A percentile compares a stretch with the other conserved stretches of the same genome.
Conservation (phyloP, 2,113 vertebrate genomes). For the Mixornis gularis region DNA sequence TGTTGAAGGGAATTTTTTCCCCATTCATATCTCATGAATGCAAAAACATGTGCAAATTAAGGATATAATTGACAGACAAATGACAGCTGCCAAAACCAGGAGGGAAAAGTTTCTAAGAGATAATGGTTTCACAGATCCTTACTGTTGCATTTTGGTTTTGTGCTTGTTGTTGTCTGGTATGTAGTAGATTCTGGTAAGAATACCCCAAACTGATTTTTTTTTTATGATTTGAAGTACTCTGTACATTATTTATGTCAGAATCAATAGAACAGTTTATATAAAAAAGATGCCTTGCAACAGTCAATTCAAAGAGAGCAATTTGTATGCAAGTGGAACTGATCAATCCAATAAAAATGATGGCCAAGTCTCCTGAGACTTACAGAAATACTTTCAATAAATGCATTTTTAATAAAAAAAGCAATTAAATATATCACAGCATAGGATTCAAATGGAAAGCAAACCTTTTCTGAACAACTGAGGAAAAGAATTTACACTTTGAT, state of each 20-base stretch:
- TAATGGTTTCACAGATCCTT: background rate
- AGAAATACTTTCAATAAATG: background rate
- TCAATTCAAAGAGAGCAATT: constrained; percentile 2
- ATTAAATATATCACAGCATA: background rate
- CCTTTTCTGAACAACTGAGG: background rate
- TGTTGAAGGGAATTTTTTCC: background rate
- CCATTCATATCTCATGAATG: background rate
- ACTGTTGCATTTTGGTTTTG: background rate
- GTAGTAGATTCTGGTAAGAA: background rate
- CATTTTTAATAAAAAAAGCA: background rate
- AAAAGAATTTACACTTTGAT: background rate
- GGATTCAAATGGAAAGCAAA: background rate
- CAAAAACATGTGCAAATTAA: background rate
- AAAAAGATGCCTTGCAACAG: background rate
- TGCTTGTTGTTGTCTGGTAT: background rate
- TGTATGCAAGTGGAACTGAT: constrained; percentile 28
- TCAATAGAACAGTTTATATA: background rate
- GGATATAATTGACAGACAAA: background rate
- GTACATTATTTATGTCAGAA: background rate
- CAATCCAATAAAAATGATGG: constrained; percentile 16
- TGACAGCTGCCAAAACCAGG: background rate
- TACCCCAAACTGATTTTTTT: background rate
- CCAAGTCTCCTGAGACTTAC: background rate
- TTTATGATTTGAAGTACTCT: background rate
- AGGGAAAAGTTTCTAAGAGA: background rate